phyloP scores from a whole-genome alignment of 2,113 vertebrate genomes.

The Eudyptes chrysolophus region DNA sequence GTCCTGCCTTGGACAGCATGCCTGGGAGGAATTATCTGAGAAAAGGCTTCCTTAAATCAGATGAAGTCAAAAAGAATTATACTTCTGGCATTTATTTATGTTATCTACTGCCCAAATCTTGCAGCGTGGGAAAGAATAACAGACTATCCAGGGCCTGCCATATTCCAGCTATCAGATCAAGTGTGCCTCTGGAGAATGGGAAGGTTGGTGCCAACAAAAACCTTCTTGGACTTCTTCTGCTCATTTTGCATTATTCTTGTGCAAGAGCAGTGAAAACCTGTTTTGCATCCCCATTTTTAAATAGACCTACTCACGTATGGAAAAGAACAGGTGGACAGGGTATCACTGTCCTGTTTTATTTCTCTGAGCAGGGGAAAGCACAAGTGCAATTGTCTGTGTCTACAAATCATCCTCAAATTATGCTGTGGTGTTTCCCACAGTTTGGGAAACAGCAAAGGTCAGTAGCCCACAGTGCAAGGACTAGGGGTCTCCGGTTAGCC shows the following conservation, averaged over 20 bases:
- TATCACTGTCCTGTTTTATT: neutral
- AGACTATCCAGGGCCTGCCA: neutral
- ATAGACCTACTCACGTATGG: neutral
- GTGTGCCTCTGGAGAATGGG: neutral
- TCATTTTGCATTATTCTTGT: slow-evolving; percentile 10
- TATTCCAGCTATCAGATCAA: slow-evolving; percentile 47
- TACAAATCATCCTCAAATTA: neutral
- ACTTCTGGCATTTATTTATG: slow-evolving; percentile 16
- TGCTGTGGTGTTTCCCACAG: neutral
- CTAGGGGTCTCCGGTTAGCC: neutral
- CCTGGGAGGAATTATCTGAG: slow-evolving; percentile 6
- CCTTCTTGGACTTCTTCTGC: neutral
- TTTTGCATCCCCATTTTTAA: neutral
- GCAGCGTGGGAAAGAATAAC: slow-evolving; percentile 55
- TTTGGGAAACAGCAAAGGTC: neutral
- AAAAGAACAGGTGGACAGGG: neutral
- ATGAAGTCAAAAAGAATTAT: slow-evolving; percentile 4
- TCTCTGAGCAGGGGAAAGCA: neutral
- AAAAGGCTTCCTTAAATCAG: slow-evolving; percentile 22
- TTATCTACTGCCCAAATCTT: slow-evolving; percentile 30
- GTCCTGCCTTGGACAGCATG: neutral
- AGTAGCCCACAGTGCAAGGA: neutral
- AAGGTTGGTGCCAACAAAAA: slow-evolving; percentile 37
- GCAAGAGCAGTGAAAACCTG: neutral
- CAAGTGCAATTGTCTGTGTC: neutral